These are phyloP conservation scores for Elephantulus edwardii DNA, from an alignment of 2,113 vertebrate species.

Conservation along the genomic window DNA sequence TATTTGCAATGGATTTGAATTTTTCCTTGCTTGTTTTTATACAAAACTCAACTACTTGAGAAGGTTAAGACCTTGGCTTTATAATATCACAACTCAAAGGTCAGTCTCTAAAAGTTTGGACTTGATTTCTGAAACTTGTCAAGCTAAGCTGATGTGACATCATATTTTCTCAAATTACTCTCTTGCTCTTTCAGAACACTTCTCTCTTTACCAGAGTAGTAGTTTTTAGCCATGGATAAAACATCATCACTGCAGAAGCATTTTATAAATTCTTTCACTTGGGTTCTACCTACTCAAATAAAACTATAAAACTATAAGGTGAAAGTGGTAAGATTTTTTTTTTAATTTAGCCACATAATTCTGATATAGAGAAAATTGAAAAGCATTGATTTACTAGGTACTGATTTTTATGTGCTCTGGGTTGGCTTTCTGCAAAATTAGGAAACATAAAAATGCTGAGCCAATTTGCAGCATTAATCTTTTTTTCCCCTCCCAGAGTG, in stretches of 20 bases:
- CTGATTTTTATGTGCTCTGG: background rate
- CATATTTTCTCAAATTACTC: background rate
- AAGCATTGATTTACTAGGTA: background rate
- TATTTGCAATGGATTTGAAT: background rate
- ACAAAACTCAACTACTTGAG: background rate
- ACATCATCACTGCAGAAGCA: background rate
- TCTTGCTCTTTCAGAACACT: background rate
- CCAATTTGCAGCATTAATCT: background rate
- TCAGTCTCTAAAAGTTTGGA: background rate
- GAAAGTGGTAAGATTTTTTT: background rate
- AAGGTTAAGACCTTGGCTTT: background rate
- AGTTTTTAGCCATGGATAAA: no score
- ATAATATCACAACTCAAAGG: background rate
- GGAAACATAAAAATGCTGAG: background rate
- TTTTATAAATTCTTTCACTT: background rate
- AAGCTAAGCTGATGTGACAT: background rate
- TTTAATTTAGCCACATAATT: background rate
- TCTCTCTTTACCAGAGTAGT: background rate
- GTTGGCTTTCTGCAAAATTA: background rate
- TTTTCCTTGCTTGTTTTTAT: background rate
- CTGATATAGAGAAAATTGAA: background rate
- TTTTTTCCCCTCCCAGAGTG: background rate
- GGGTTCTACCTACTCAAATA: accelerated
- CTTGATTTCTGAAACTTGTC: background rate
- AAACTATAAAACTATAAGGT: background rate